Evolutionary conservation across 2,797 vertebrate species (phyloP), one percentile per base, ranked within the genome.

Genomic region (Synaphobranchus kaupii): DNA sequence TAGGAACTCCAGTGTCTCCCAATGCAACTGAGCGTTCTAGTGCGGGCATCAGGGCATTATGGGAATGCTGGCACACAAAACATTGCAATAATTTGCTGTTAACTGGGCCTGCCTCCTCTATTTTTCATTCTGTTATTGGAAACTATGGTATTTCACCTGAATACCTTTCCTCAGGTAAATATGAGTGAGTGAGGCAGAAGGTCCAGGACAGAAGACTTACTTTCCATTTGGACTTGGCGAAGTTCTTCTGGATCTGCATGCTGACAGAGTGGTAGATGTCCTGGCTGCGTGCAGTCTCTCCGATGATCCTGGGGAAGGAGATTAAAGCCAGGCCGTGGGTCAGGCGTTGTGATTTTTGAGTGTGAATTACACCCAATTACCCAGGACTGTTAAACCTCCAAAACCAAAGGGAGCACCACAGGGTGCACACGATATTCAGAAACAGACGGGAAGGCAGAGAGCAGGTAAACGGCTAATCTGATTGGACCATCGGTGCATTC

Each of bases 151-250:
- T 8, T 83, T 48, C 48, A 83, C 28, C n/a, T 15, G 44, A 20
- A 47, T 80, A 76, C 8, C 28, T 31, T 15, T 56, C 17, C 54
- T 56, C 54, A 56, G 54, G 1, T 56, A 20, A 56, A 56, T 56
- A 56, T 20, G 54, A 56, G 54, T 56, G 54, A 56, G 15, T 15
- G 54, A 71, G 28, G 66, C n/a, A n/a, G 66, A 4, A 60, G 58
- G 58, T 22, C 25, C 66, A 4, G 66, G 66, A 31, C 66, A 9
- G 54, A n/a, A 20, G 34, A 93, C 97, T 96, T 91, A 99, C 99
- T 97, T 97, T 98, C 99, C 99, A 99, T 91, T 98, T 99, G 95
- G 96, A 97, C 95, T 97, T 98, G 92, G 98, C 98, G 85, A 99
- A 99, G 96, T 99, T 99, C 91, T 98, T 99, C 91, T 99, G 98